These are phyloP conservation scores for Calephelis perditalis DNA, from an alignment of 2,888 invertebrate genomes.

Conservation along the genomic window DNA sequence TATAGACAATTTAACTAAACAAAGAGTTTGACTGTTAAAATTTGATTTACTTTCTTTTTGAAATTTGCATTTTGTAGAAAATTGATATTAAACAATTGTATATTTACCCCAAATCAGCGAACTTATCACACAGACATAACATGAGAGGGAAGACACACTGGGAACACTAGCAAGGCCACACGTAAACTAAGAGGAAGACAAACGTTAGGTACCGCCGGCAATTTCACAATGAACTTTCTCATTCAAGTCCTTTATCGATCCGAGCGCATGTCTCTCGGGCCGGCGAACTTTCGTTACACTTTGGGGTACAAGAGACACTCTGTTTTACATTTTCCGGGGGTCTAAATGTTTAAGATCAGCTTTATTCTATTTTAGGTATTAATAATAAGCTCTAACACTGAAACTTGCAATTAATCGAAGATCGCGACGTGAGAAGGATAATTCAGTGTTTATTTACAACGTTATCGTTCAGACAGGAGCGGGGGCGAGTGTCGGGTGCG, in stretches of 20 bases:
- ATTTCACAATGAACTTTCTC: conserved; percentile 45
- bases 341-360: not conserved
- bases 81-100: not conserved
- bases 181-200: not conserved
- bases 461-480: conserved; percentile 51
- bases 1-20: too few relatives aligned
- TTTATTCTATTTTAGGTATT: not conserved
- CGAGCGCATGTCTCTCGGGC: conserved; percentile 48
- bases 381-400: conserved; percentile 19
- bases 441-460: conserved; percentile 64
- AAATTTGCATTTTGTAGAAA: too few relatives aligned
- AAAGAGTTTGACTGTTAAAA: too few relatives aligned
- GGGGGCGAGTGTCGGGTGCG: conserved; percentile 42
- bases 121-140: conserved; percentile 15
- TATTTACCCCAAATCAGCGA: conserved; percentile 16
- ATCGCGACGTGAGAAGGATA: conserved; percentile 13
- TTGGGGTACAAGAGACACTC: conserved; percentile 23
- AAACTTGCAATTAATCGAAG: conserved; percentile 17
- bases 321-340: not conserved
- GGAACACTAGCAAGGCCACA: not conserved
- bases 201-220: conserved; percentile 26
- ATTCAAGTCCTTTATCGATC: conserved; percentile 64
- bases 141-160: conserved; percentile 1
- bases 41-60: too few relatives aligned
- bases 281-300: conserved; percentile 68